Conservation (phyloP, 2,888 invertebrate genomes). For the Diploptera punctata region DNA sequence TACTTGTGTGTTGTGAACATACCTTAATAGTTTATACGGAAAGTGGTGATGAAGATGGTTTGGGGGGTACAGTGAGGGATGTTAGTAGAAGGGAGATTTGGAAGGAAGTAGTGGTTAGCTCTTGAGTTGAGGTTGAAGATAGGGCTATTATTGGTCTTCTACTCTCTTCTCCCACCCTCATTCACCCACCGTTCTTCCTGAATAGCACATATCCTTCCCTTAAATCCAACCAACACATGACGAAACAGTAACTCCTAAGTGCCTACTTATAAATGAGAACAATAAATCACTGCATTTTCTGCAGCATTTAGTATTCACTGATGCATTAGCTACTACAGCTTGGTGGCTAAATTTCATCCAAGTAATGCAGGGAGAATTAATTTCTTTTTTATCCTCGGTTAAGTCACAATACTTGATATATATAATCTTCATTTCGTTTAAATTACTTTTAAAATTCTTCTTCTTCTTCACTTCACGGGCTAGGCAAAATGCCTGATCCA, state of each 20-base stretch:
- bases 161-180: background rate
- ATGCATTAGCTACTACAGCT: no score
- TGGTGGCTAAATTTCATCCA: no score
- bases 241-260: background rate
- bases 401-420: no score
- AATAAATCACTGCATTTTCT: background rate
- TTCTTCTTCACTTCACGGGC: no score
- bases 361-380: no score
- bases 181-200: background rate
- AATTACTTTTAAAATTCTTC: no score
- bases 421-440: no score
- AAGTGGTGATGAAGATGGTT: background rate
- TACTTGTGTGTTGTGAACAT: background rate
- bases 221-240: no score
- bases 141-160: slow-evolving; percentile 21
- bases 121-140: slow-evolving; percentile 15
- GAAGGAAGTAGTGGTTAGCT: background rate
- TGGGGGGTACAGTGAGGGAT: background rate
- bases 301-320: no score
- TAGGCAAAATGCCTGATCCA: no score
- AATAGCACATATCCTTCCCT: no score
- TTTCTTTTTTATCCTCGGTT: no score
- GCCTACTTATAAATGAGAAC: background rate
- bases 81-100: background rate
- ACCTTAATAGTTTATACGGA: background rate